Percentiles rank a stretch among this genome's conserved stretches.
Evolutionary conservation across 2,113 vertebrate genomes (phyloP).

Genomic region (Petromus typicus): DNA sequence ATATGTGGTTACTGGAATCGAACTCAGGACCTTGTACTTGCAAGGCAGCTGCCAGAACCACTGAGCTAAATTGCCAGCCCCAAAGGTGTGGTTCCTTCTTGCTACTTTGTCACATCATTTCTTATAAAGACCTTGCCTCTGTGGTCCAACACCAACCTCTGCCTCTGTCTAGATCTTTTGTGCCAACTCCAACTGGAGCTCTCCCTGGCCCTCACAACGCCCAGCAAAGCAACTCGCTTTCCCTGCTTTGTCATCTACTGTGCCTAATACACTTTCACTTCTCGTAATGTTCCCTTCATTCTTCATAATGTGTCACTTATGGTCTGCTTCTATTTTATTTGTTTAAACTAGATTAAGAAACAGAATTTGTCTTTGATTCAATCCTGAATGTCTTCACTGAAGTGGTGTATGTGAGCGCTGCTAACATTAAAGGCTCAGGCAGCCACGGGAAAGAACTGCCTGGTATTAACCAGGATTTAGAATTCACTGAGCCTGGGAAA

Average conservation of each 20-base stretch:
- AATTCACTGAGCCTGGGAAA: neutral
- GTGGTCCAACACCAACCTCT: neutral
- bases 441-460: neutral
- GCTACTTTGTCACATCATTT: neutral
- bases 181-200: neutral
- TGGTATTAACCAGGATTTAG: neutral
- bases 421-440: neutral
- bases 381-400: constrained; percentile 34
- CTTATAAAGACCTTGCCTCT: neutral
- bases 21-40: no score
- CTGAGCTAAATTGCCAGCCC: no score
- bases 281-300: neutral
- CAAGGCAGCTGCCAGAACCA: no score
- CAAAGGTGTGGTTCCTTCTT: neutral
- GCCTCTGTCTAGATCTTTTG: neutral
- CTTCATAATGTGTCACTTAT: neutral
- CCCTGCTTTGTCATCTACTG: neutral
- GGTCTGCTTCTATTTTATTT: constrained; percentile 33
- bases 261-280: neutral
- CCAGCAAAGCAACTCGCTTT: neutral
- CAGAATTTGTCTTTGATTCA: constrained; percentile 59
- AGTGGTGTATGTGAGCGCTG: neutral
- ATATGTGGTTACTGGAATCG: no score
- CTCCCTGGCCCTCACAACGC: neutral
- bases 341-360: neutral